These are phyloP conservation scores for Saxidomus purpurata DNA, from an alignment of 1,140 invertebrate genomes.

Conservation along the genomic window DNA sequence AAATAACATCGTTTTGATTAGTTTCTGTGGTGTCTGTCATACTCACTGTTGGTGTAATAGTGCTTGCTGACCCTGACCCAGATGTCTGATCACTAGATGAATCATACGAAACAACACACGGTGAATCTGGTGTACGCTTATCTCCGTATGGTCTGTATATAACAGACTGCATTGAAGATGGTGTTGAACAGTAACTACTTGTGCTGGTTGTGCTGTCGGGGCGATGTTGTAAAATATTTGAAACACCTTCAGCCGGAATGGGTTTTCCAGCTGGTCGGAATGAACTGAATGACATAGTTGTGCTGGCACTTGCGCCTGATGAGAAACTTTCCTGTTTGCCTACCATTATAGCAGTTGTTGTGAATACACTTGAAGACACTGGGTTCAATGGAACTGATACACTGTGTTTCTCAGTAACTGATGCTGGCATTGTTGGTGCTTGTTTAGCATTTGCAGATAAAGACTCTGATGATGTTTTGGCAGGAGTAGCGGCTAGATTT, in stretches of 20 bases:
- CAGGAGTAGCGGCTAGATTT: conserved; percentile 32
- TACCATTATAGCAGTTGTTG: conserved; percentile 50
- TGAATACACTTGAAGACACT: conserved; percentile 56
- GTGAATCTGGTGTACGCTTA: conserved; percentile 37
- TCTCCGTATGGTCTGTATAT: conserved; percentile 75
- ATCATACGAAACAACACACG: conserved; percentile 58
- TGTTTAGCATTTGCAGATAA: neutral
- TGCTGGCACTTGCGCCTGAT: conserved; percentile 57
- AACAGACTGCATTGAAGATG: conserved; percentile 79
- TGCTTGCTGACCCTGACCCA: conserved; percentile 54
- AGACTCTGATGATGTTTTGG: neutral
- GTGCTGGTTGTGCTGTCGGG: conserved; percentile 81
- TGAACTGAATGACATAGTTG: conserved; percentile 72
- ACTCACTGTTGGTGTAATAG: conserved; percentile 54
- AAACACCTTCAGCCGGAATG: conserved; percentile 44
- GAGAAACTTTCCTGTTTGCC: conserved; percentile 62
- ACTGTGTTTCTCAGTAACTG: conserved; percentile 16
- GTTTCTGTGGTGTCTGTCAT: neutral
- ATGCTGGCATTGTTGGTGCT: neutral
- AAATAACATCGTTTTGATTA: conserved; percentile 18
- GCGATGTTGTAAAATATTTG: conserved; percentile 59
- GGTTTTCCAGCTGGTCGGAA: conserved; percentile 66
- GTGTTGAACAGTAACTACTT: conserved; percentile 82
- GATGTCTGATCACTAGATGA: conserved; percentile 67
- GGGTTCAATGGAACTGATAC: conserved; percentile 33